Base-by-base conservation (phyloP, 1,140 invertebrate species). In the Halictus rubicundus region DNA sequence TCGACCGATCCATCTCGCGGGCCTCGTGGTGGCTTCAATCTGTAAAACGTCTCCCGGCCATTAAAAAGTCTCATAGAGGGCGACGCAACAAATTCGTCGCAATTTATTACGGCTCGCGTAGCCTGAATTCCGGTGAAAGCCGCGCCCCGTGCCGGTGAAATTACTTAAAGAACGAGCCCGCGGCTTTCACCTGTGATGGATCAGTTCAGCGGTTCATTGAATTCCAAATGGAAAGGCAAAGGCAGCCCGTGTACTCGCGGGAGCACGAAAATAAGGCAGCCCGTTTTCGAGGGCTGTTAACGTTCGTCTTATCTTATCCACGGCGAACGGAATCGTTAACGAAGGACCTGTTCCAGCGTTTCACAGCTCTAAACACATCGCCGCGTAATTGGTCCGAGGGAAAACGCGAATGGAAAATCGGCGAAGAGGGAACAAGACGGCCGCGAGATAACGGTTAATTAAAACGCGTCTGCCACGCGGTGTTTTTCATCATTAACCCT, bases 151-250 rank as follows among this genome's bases (percentile, higher is more conserved):
- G 46, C 42, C 49, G 72, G 63, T 72, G 71, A 78, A 72, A 61
- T 78, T 61, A 16, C 59, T 23, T 27, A 42, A 52, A 59, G 32
- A 64, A 78, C n/a, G 42, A 63, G 54, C 32, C 19, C 21, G 7
- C 1, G 54, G n/a, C 23, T 27, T 61, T 61, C 57, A 42, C 25
- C 12, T 8, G 46, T 27, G 68, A 54, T 64, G 46, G 68, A 71
- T 78, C 60, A 52, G 59, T 54, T 42, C 32, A 60, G 70, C 61
- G 61, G 63, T 59, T 79, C 70, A 74, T 79, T 74, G 69, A 79
- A 79, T 74, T 66, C 70, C 77, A 74, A 79, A 79, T 74, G 63
- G 61, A 66, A 57, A 64, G 4, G 69, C 49, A 6, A 14, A 8
- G 46, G 5, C 5, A 8, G 46, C 46, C 8, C 46, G n/a, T n/a